Conservation (phyloP, 2,888 invertebrate species). For the Schizotus pectinicornis region DNA sequence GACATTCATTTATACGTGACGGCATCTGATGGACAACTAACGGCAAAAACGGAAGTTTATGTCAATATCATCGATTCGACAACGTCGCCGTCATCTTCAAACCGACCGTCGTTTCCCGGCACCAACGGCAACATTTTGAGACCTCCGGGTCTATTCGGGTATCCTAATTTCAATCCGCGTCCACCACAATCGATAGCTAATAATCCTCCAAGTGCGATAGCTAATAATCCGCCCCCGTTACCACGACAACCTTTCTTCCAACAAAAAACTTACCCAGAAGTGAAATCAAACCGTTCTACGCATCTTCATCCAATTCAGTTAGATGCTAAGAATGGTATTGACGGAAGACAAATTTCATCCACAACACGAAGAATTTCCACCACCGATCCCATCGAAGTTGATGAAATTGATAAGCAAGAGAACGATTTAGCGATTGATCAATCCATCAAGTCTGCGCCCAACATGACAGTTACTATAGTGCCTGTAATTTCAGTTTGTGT, state of each 20-base stretch:
- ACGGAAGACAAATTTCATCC: conserved; percentile 9
- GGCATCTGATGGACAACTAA: conserved; percentile 69
- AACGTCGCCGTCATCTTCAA: conserved; percentile 32
- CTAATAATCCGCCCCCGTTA: conserved; percentile 35
- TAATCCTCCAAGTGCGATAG: conserved; percentile 19
- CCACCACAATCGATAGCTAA: conserved; percentile 41
- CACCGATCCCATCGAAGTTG: conserved; percentile 9
- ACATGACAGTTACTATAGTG: conserved; percentile 71
- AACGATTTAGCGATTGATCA: conserved; percentile 41
- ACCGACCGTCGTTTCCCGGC: conserved; percentile 39
- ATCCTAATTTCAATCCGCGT: conserved; percentile 38
- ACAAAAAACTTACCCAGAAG: conserved; percentile 33
- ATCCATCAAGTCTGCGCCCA: conserved; percentile 59
- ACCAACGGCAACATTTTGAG: conserved; percentile 16
- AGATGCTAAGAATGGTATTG: conserved; percentile 24
- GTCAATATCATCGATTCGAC: conserved; percentile 64
- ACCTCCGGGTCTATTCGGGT: conserved; percentile 31
- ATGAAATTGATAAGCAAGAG: conserved; percentile 30
- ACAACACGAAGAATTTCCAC: conserved; percentile 6
- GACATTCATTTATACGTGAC: conserved; percentile 72
- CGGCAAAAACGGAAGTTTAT: conserved; percentile 72
- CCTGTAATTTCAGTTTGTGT: conserved; percentile 74
- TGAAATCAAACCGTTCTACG: conserved; percentile 9
- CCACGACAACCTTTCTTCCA: conserved; percentile 40
- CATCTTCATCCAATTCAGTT: conserved; percentile 29